Evolutionary conservation across 2,113 vertebrate genomes (phyloP).

Genomic region (Acinonyx jubatus): DNA sequence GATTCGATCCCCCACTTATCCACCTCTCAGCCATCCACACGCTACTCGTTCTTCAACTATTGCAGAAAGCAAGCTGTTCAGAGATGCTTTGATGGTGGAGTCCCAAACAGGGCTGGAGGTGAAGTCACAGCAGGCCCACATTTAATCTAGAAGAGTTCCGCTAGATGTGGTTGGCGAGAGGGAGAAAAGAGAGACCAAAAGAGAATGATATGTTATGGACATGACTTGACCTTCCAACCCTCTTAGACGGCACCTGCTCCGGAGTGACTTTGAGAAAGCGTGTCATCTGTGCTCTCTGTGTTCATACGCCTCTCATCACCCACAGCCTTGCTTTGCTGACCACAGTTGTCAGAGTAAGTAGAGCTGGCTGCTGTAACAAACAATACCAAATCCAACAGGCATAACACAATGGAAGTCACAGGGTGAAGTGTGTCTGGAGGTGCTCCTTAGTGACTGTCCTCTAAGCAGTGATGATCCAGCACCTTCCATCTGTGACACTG

Average conservation of each 20-base stretch:
- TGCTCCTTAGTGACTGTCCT: neutral
- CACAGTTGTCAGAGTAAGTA: neutral
- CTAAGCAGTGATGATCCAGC: neutral
- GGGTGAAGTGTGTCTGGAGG: neutral
- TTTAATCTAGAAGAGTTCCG: neutral
- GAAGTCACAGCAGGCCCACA: neutral
- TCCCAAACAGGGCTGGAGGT: neutral
- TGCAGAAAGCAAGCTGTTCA: neutral
- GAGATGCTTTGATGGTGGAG: neutral
- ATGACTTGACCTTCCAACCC: neutral
- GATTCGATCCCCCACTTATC: constrained; percentile 26
- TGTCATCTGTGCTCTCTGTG: neutral
- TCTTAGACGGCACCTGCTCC: neutral
- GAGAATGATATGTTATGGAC: neutral
- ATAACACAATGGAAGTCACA: neutral
- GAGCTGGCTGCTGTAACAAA: neutral
- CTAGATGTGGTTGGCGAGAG: neutral
- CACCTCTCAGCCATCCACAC: constrained; percentile 38
- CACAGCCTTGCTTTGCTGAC: neutral
- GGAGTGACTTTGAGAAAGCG: neutral
- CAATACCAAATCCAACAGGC: neutral
- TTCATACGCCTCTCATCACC: neutral
- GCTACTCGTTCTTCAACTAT: neutral
- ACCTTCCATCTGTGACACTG: neutral
- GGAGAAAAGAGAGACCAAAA: neutral